Evolutionary conservation across 2,113 vertebrate genomes (phyloP).

Genomic region (Upupa epops): DNA sequence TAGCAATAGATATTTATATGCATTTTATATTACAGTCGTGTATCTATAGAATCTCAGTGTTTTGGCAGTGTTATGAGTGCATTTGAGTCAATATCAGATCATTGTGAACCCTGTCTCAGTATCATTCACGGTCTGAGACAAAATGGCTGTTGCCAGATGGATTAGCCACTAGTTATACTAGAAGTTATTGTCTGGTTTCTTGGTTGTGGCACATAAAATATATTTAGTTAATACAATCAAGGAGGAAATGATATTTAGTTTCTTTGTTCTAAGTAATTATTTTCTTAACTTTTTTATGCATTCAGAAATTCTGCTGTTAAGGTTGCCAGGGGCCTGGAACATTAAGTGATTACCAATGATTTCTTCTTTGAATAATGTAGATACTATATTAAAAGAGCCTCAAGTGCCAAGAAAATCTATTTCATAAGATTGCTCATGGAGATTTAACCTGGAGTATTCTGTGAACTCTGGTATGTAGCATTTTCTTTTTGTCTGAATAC

Average conservation of each 20-base stretch:
- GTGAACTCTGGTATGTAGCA: neutral
- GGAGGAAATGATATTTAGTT: neutral
- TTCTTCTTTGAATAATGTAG: neutral
- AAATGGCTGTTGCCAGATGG: neutral
- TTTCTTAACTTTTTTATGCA: neutral
- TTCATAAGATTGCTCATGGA: neutral
- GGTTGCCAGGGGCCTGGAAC: neutral
- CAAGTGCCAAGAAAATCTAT: neutral
- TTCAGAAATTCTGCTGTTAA: neutral
- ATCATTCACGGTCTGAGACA: neutral
- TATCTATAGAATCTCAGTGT: neutral
- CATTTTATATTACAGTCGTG: neutral
- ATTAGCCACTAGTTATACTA: neutral
- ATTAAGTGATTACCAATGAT: neutral
- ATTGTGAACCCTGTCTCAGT: neutral
- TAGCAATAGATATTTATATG: accelerated
- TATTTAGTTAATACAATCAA: neutral
- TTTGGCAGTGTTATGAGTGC: neutral
- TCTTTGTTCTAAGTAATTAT: neutral
- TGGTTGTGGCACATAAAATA: neutral
- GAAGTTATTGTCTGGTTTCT: neutral
- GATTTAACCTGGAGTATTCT: neutral
- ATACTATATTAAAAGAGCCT: neutral
- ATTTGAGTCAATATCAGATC: neutral
- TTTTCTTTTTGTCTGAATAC: neutral